Evolutionary conservation across 2,113 vertebrate genomes (phyloP).

Genomic region (Rhadina sibilatrix): DNA sequence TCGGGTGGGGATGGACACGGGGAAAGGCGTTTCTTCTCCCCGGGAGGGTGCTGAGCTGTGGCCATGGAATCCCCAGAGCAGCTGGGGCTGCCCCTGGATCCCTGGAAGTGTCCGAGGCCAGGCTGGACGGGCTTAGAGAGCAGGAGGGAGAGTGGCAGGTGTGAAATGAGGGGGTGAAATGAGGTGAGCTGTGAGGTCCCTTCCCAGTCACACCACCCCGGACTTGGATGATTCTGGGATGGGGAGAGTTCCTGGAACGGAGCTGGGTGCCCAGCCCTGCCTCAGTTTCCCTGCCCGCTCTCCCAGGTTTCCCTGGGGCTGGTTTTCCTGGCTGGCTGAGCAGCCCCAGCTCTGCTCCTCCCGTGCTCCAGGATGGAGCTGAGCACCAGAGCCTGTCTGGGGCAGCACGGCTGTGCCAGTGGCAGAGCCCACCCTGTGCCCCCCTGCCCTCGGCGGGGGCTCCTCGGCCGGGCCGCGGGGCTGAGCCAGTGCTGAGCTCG

Average conservation of each 20-base stretch:
- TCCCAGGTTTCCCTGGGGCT: not conserved
- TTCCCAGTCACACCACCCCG: not conserved
- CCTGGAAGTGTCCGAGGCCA: not conserved
- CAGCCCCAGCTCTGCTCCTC: not conserved
- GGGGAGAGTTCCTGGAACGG: not conserved
- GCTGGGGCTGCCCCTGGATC: not conserved
- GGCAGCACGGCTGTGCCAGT: not conserved
- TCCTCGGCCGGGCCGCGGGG: not conserved
- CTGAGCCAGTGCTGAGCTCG: rapidly evolving
- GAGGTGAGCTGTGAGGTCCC: not conserved
- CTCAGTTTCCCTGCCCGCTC: not conserved
- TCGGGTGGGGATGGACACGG: not conserved
- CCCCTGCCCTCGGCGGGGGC: not conserved
- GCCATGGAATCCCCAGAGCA: not conserved
- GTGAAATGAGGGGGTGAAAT: not conserved
- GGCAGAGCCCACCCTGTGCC: not conserved
- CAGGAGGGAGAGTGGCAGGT: rapidly evolving
- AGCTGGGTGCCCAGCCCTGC: rapidly evolving
- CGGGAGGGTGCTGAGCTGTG: not conserved
- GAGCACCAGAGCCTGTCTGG: not conserved
- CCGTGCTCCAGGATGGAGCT: rapidly evolving
- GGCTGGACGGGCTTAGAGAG: not conserved
- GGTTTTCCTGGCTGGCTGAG: not conserved
- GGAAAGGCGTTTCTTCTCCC: not conserved
- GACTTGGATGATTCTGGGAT: not conserved